Conservation (phyloP, 2,113 vertebrate species). For the Xiphophorus hellerii region DNA sequence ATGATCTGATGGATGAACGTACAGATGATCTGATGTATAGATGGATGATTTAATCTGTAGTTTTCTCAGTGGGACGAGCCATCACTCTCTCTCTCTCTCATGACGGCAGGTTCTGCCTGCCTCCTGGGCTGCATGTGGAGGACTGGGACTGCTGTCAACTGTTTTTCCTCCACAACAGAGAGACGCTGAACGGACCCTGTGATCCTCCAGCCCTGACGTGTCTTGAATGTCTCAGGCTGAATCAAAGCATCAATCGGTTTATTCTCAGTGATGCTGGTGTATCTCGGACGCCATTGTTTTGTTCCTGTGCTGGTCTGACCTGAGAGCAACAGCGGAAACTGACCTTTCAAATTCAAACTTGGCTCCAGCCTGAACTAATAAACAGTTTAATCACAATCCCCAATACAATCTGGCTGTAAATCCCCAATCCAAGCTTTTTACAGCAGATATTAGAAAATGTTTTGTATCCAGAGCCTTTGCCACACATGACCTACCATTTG, state of each 20-base stretch:
- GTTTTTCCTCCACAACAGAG: background rate
- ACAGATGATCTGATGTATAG: too few relatives aligned
- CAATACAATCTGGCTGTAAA: too few relatives aligned
- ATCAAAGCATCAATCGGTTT: background rate
- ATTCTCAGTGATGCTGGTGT: background rate
- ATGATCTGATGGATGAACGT: too few relatives aligned
- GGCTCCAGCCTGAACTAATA: too few relatives aligned
- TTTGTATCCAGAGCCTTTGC: too few relatives aligned
- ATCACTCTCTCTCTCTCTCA: too few relatives aligned
- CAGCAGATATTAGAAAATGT: too few relatives aligned
- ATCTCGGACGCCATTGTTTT: background rate
- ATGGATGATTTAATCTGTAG: background rate
- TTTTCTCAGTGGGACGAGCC: too few relatives aligned
- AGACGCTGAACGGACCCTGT: background rate
- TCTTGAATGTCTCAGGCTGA: background rate
- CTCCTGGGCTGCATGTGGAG: background rate
- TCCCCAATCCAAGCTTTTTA: too few relatives aligned
- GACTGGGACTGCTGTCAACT: background rate
- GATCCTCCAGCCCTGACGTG: background rate
- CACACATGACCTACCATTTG: too few relatives aligned
- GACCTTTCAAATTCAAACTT: background rate
- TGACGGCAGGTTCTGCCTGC: too few relatives aligned
- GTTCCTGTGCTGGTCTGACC: background rate
- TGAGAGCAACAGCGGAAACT: background rate
- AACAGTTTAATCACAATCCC: too few relatives aligned